Conservation (phyloP, 2,113 vertebrate genomes). For the Onychostoma macrolepis region DNA sequence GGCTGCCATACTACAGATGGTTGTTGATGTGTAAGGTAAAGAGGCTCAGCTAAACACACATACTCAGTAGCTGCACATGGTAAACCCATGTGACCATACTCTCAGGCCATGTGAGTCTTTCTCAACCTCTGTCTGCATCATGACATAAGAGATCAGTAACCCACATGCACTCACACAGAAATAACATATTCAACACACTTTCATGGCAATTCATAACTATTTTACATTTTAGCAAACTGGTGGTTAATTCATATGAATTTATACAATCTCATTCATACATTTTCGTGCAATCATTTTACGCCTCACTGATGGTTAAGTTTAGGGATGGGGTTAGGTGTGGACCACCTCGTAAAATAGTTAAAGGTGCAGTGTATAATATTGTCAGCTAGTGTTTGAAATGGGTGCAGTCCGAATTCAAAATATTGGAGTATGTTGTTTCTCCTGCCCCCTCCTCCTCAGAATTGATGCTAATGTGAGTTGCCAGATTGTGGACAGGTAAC, state of each 20-base stretch:
- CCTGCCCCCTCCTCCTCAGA: too few relatives aligned
- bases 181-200: neutral
- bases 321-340: too few relatives aligned
- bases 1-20: neutral
- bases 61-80: conserved; percentile 68
- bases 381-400: too few relatives aligned
- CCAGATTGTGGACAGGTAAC: too few relatives aligned
- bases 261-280: neutral
- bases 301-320: neutral
- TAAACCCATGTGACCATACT: conserved; percentile 68
- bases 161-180: neutral
- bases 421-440: too few relatives aligned
- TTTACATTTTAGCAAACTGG: neutral
- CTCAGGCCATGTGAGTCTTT: conserved; percentile 62
- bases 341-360: too few relatives aligned
- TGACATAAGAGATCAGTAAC: conserved; percentile 26
- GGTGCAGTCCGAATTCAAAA: too few relatives aligned
- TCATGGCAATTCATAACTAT: neutral
- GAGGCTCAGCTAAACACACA: conserved; percentile 45
- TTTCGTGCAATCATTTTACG: neutral
- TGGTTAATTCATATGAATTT: neutral
- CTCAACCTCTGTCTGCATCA: conserved; percentile 25
- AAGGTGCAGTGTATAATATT: too few relatives aligned
- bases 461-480: too few relatives aligned
- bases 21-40: conserved; percentile 3